These are phyloP conservation scores for Atta colombica DNA, from an alignment of 1,140 invertebrate genomes.

Conservation along the genomic window DNA sequence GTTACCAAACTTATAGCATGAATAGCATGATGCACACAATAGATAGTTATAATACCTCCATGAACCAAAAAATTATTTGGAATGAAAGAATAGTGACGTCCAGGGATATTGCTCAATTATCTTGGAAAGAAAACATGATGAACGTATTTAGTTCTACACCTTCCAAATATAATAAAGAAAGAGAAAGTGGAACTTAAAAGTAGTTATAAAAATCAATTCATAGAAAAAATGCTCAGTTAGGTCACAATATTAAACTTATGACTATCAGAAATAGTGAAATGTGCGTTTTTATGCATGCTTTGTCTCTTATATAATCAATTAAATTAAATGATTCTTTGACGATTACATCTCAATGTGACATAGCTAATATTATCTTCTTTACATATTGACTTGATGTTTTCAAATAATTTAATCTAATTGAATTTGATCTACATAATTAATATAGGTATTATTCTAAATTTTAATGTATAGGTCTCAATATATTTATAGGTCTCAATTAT, in stretches of 20 bases:
- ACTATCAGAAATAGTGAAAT: constrained; percentile 1
- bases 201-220: background rate
- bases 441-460: constrained; percentile 16
- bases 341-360: background rate
- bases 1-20: constrained; percentile 84
- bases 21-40: constrained; percentile 75
- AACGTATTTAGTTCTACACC: constrained; percentile 84
- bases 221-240: background rate
- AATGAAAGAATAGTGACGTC: constrained; percentile 70
- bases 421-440: constrained; percentile 5
- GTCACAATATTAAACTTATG: background rate
- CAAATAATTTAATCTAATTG: background rate
- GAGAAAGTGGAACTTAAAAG: constrained; percentile 38
- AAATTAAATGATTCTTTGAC: background rate
- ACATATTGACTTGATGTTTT: background rate
- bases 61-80: constrained; percentile 68
- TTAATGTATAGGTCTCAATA: background rate
- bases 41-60: constrained; percentile 73
- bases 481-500: constrained; percentile 14
- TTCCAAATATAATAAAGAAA: constrained; percentile 76
- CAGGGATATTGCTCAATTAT: constrained; percentile 75
- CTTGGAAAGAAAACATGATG: constrained; percentile 80
- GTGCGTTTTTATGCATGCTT: background rate
- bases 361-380: constrained; percentile 9
- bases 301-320: background rate